These are phyloP conservation scores for Channa argus DNA, from an alignment of 2,113 vertebrate species.

Conservation along the genomic window DNA sequence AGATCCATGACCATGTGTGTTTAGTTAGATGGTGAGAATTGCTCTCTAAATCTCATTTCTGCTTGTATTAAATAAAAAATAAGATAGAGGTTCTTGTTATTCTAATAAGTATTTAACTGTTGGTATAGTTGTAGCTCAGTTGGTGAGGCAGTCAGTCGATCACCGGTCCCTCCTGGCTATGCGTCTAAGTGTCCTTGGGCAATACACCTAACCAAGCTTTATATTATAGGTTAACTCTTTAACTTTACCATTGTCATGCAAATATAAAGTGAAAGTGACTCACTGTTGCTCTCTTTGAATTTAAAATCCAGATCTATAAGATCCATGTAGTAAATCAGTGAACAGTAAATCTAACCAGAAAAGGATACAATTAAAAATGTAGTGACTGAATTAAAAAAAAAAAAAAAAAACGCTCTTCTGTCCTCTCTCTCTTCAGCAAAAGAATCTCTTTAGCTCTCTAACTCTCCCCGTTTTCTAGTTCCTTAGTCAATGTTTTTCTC, in stretches of 20 bases:
- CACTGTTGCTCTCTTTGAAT: not conserved
- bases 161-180: too few relatives aligned
- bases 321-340: not conserved
- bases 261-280: too few relatives aligned
- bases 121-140: too few relatives aligned
- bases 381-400: not conserved
- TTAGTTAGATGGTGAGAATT: constrained; percentile 91
- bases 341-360: not conserved
- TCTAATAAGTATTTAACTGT: too few relatives aligned
- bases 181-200: too few relatives aligned
- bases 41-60: not conserved
- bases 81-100: too few relatives aligned
- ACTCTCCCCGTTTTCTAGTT: too few relatives aligned
- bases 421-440: not conserved
- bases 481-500: too few relatives aligned
- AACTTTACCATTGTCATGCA: too few relatives aligned
- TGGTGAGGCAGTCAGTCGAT: too few relatives aligned
- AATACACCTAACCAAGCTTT: too few relatives aligned
- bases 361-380: not conserved
- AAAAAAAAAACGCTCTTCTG: not conserved
- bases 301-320: not conserved
- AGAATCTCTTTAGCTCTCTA: not conserved
- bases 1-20: constrained; percentile 90
- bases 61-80: not conserved
- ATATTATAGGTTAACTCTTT: too few relatives aligned